phyloP scores from a whole-genome alignment of 2,888 invertebrate genomes.

The Odontocolon sp. region DNA sequence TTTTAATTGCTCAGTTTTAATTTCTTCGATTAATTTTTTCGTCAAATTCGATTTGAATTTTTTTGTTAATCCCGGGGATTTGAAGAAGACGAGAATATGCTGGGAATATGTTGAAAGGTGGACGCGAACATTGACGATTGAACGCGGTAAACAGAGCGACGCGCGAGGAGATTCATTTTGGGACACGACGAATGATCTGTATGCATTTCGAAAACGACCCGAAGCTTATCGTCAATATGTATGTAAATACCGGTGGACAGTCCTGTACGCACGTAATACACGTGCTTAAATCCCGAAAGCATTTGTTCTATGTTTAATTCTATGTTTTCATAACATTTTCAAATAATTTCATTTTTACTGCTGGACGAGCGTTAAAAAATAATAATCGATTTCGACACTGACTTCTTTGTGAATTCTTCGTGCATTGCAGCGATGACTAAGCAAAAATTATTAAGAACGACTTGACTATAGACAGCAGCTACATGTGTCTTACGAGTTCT shows the following conservation, averaged over 20 bases:
- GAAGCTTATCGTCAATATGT: constrained; percentile 8
- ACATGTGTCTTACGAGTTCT: no score
- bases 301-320: not conserved
- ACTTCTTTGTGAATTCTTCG: no score
- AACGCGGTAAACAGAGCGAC: constrained; percentile 23
- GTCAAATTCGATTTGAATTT: not conserved
- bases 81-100: not conserved
- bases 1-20: not conserved
- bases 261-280: constrained; percentile 8
- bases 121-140: constrained; percentile 19
- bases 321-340: not conserved
- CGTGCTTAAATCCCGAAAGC: not conserved
- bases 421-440: not conserved
- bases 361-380: not conserved
- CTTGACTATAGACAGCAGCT: no score
- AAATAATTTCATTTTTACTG: not conserved
- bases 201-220: constrained; percentile 4
- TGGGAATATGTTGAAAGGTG: constrained; percentile 1
- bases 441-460: not conserved
- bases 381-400: not conserved
- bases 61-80: not conserved
- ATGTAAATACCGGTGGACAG: not conserved
- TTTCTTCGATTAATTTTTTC: not conserved
- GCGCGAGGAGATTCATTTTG: constrained; percentile 1
- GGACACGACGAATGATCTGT: constrained; percentile 17